Evolutionary conservation across 2,797 vertebrate species (phyloP).

Genomic region (Pangasius djambal): DNA sequence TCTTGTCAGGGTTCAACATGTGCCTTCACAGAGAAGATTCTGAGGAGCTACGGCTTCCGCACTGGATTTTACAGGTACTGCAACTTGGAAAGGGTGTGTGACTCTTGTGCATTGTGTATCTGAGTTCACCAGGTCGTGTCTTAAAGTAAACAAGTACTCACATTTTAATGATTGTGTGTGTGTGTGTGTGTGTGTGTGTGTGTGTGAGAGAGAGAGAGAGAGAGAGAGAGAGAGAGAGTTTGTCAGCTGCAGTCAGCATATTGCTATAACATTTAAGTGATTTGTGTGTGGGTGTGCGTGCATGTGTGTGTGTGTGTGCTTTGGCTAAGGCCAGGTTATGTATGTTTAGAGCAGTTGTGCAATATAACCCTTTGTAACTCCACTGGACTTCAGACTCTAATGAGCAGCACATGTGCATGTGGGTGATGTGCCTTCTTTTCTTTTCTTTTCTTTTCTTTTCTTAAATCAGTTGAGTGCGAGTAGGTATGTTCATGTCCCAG

Average conservation of each 20-base stretch:
- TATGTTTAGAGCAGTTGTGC: background rate
- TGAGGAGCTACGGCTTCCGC: conserved; percentile 87
- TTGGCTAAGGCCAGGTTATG: background rate
- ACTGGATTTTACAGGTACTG: conserved; percentile 94
- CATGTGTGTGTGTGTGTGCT: background rate
- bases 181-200: no score
- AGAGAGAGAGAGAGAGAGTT: no score
- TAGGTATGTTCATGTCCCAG: background rate
- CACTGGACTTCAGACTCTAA: background rate
- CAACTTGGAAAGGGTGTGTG: background rate
- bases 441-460: background rate
- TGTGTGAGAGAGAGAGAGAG: no score
- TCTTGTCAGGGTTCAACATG: conserved; percentile 86
- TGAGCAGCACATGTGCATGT: background rate
- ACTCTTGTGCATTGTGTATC: background rate
- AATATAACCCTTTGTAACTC: background rate
- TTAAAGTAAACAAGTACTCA: background rate
- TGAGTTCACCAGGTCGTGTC: background rate
- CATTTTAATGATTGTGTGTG: background rate
- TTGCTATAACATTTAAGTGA: background rate
- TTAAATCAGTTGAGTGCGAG: background rate
- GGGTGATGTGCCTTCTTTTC: background rate
- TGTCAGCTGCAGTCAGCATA: background rate
- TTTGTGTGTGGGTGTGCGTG: background rate
- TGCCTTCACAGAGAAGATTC: conserved; percentile 89